phyloP scores from a whole-genome alignment of 2,113 vertebrate genomes.

The Tapirus terrestris region DNA sequence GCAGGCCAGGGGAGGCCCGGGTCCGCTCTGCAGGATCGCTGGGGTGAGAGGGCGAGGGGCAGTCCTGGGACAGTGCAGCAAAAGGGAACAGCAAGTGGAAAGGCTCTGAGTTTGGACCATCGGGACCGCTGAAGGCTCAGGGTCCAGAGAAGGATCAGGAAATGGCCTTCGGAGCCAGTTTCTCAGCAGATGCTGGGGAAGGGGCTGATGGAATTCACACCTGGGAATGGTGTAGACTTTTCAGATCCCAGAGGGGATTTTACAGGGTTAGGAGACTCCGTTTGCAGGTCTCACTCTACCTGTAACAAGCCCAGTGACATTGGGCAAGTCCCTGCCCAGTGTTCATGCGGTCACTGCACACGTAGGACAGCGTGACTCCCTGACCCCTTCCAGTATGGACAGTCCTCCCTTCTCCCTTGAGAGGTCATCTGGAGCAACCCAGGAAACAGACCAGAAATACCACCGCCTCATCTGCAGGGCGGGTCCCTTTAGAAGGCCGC shows the following conservation, averaged over 20 bases:
- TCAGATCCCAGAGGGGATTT: not conserved
- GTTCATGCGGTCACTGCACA: not conserved
- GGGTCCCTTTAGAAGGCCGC: not conserved
- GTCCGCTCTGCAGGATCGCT: not conserved
- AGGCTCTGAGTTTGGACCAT: not conserved
- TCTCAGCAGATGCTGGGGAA: not conserved
- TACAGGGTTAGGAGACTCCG: not conserved
- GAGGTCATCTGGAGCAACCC: not conserved
- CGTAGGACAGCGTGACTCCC: not conserved
- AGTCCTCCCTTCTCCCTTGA: not conserved
- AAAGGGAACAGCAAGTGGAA: not conserved
- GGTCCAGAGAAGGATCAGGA: not conserved
- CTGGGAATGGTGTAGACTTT: not conserved
- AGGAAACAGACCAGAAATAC: not conserved
- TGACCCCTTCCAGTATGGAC: not conserved
- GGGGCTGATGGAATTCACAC: not conserved
- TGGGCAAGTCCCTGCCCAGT: rapidly evolving
- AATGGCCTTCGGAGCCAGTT: not conserved
- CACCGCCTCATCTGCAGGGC: not conserved
- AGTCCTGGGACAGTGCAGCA: not conserved
- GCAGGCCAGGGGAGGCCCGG: not conserved
- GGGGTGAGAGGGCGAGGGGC: not conserved
- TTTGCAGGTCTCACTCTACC: not conserved
- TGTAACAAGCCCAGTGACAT: not conserved
- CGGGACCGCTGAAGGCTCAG: rapidly evolving